Conservation (phyloP, 2,113 vertebrate species). For the Perca flavescens region DNA sequence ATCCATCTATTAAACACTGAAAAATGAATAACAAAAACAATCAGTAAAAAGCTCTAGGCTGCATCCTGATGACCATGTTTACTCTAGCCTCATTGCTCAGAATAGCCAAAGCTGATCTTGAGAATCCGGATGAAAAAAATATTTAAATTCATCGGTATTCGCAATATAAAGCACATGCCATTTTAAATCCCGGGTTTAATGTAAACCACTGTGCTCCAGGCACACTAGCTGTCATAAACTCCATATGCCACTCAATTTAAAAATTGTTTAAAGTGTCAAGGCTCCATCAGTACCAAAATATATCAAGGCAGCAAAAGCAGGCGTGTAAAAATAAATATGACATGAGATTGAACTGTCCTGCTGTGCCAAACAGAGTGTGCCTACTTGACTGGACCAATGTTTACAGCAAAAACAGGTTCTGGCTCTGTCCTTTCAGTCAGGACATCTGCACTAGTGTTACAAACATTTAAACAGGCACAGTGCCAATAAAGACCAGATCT, state of each 20-base stretch:
- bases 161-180: background rate
- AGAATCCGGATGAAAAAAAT: background rate
- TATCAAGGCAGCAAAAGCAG: background rate
- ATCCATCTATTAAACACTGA: too few species aligned
- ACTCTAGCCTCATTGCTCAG: background rate
- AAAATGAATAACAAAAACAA: background rate
- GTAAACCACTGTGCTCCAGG: background rate
- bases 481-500: background rate
- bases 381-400: slow-evolving; percentile 3
- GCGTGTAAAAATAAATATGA: slow-evolving; percentile 2
- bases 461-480: background rate
- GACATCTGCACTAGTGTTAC: background rate
- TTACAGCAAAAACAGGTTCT: slow-evolving; percentile 40
- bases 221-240: background rate
- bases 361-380: background rate
- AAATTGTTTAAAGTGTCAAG: background rate
- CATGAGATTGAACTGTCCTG: background rate
- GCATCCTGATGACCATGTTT: background rate
- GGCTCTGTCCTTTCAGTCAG: slow-evolving; percentile 1
- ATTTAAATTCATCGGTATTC: background rate
- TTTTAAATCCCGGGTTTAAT: background rate
- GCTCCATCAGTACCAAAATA: background rate
- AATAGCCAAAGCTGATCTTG: background rate
- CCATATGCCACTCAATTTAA: background rate
- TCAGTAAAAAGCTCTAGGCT: background rate